phyloP scores from a whole-genome alignment of 1,140 invertebrate species.

The Halotydeus destructor region DNA sequence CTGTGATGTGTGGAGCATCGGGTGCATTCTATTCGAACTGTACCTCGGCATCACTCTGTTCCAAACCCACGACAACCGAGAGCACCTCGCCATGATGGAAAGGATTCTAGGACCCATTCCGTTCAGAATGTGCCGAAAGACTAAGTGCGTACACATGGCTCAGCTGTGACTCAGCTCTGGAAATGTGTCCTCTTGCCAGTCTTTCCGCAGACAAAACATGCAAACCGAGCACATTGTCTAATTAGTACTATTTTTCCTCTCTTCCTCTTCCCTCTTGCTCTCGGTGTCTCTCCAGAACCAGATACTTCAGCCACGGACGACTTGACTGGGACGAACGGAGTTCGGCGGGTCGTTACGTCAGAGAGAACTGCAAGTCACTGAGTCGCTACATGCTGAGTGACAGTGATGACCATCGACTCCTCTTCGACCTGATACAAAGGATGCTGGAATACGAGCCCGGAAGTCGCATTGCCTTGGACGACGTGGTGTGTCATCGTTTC shows the following conservation, averaged over 20 bases:
- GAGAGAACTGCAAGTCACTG: constrained; percentile 86
- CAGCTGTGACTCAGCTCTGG: too few species aligned
- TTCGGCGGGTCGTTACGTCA: constrained; percentile 79
- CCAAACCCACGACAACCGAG: constrained; percentile 95
- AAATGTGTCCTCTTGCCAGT: not conserved
- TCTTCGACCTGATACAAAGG: constrained; percentile 80
- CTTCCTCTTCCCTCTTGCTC: not conserved
- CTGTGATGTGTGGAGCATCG: constrained; percentile 99
- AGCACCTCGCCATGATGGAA: constrained; percentile 99
- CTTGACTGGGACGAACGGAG: constrained; percentile 86
- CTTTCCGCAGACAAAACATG: not conserved
- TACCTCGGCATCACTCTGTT: constrained; percentile 96
- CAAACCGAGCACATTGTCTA: not conserved
- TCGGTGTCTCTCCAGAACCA: constrained; percentile 43
- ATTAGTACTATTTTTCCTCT: not conserved
- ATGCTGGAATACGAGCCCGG: constrained; percentile 95
- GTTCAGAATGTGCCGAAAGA: constrained; percentile 83
- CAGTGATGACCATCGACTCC: constrained; percentile 66
- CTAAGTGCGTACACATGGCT: constrained; percentile 31
- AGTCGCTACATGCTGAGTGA: constrained; percentile 73
- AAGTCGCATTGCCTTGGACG: constrained; percentile 62
- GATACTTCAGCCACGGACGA: constrained; percentile 84
- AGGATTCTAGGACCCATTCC: constrained; percentile 87
- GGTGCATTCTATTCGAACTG: constrained; percentile 96
- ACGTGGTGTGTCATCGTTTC: constrained; percentile 78